A percentile compares a stretch with the other conserved stretches of the same genome.
Evolutionary conservation across 2,797 vertebrate species (phyloP).

Genomic region (Galago senegalensis): DNA sequence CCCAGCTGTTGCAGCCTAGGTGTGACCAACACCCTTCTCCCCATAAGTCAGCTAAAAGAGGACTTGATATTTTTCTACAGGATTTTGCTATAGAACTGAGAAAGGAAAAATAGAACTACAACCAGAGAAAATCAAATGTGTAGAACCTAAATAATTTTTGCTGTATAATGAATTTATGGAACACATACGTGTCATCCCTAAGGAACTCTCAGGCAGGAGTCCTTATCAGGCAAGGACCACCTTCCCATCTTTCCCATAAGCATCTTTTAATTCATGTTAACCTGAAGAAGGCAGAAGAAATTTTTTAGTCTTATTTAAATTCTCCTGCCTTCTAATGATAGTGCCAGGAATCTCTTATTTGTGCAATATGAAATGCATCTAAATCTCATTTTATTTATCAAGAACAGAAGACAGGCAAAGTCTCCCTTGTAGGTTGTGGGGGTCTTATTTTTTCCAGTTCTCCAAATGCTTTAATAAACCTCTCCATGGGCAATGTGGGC

Average conservation of each 20-base stretch:
- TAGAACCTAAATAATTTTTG: constrained; percentile 51
- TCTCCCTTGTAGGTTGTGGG: background rate
- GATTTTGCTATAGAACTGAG: constrained; percentile 48
- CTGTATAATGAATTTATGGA: constrained; percentile 34
- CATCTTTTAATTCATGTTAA: constrained; percentile 15
- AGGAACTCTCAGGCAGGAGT: background rate
- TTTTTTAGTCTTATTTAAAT: constrained; percentile 46
- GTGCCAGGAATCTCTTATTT: constrained; percentile 31
- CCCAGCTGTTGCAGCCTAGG: background rate
- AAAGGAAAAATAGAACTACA: constrained; percentile 28
- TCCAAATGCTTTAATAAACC: constrained; percentile 12
- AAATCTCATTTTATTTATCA: constrained; percentile 22
- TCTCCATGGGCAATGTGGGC: background rate
- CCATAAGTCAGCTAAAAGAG: constrained; percentile 47
- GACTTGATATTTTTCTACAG: constrained; percentile 46
- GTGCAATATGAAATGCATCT: constrained; percentile 28
- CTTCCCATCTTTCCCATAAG: constrained; percentile 5
- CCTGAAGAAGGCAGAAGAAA: constrained; percentile 26
- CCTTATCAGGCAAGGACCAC: background rate
- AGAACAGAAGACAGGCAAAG: constrained; percentile 48
- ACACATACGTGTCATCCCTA: background rate
- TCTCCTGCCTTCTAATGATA: constrained; percentile 24
- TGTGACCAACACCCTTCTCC: constrained; percentile 13
- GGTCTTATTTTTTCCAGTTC: background rate
- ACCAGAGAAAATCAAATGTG: constrained; percentile 44